Percentiles rank a stretch among this genome's conserved stretches.
phyloP scores from a whole-genome alignment of 2,797 vertebrate genomes.

The Crax fasciolata region DNA sequence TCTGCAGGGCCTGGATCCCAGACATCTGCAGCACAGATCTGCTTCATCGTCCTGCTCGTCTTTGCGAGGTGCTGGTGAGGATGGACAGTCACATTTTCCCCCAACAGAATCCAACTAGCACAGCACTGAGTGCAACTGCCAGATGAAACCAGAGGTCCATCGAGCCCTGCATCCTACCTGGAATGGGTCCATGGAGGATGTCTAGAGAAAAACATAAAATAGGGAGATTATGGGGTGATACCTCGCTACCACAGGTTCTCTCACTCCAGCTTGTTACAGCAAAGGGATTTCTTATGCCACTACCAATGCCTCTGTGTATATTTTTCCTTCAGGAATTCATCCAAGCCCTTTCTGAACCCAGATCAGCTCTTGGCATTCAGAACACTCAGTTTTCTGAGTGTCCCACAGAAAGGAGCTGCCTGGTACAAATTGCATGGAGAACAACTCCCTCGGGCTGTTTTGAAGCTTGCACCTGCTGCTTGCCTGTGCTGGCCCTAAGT shows the following conservation, averaged over 20 bases:
- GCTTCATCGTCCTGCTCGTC: neutral
- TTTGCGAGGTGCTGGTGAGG: neutral
- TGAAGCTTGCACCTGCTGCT: accelerated
- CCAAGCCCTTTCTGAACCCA: neutral
- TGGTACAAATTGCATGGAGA: neutral
- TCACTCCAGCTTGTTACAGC: neutral
- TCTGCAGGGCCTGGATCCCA: neutral
- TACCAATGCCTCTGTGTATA: accelerated
- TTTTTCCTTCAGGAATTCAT: neutral
- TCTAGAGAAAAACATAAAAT: neutral
- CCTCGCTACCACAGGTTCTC: accelerated
- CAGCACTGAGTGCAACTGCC: neutral
- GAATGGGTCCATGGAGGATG: neutral
- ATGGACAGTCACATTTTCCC: neutral
- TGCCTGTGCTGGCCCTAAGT: neutral
- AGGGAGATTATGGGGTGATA: accelerated
- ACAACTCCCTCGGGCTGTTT: neutral
- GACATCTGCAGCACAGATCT: accelerated
- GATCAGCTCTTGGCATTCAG: neutral
- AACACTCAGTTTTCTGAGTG: accelerated
- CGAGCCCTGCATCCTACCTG: neutral
- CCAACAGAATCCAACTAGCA: neutral
- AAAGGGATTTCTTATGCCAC: neutral
- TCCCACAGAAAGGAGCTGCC: neutral
- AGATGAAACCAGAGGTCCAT: neutral